These are phyloP conservation scores for Drosophila quasianomalipes DNA, from an alignment of 2,888 invertebrate genomes.

Conservation along the genomic window DNA sequence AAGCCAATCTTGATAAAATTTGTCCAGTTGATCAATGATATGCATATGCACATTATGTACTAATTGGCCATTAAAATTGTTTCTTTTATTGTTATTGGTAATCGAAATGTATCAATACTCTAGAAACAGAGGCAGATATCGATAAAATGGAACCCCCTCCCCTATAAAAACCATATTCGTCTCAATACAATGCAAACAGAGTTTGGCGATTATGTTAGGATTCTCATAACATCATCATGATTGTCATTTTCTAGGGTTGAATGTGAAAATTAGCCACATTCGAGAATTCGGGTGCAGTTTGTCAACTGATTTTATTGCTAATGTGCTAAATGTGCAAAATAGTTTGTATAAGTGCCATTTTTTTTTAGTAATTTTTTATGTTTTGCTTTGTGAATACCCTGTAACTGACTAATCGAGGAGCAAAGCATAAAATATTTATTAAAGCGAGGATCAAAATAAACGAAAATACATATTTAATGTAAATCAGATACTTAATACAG, in stretches of 20 bases:
- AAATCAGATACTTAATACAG: background rate
- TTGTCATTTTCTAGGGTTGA: conserved; percentile 17
- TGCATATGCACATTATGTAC: no score
- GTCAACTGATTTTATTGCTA: conserved; percentile 33
- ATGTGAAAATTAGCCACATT: conserved; percentile 9
- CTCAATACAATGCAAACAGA: conserved; percentile 12
- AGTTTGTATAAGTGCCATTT: conserved; percentile 12
- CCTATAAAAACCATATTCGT: background rate
- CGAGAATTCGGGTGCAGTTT: conserved; percentile 42
- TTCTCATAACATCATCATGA: background rate
- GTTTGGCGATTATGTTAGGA: conserved; percentile 6
- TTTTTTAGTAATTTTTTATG: conserved; percentile 8
- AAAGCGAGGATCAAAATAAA: background rate
- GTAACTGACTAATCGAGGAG: background rate
- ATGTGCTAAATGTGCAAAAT: conserved; percentile 23
- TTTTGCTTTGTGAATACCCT: conserved; percentile 6
- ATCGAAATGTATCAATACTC: background rate
- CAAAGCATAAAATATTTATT: background rate
- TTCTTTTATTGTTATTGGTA: background rate
- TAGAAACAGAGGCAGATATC: background rate
- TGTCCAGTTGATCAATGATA: background rate
- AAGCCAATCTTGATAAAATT: background rate
- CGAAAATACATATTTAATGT: background rate
- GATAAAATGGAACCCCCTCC: background rate
- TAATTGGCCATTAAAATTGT: no score